phyloP scores from a whole-genome alignment of 2,113 vertebrate genomes.

The Lophotis ruficrista region DNA sequence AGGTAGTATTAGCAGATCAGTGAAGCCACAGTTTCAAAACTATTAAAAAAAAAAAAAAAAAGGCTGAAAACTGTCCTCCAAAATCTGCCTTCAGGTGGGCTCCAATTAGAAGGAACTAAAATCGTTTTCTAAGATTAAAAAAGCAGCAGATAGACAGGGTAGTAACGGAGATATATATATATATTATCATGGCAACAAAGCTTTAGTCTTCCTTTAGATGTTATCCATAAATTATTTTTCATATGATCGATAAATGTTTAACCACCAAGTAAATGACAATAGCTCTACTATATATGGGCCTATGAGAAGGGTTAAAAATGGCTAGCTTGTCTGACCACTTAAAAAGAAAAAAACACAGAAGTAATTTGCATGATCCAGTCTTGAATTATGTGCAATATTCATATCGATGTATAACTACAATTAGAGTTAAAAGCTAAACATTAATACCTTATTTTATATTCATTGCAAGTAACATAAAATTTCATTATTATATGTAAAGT shows the following conservation, averaged over 20 bases:
- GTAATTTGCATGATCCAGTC: neutral
- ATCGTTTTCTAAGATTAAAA: neutral
- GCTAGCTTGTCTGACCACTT: neutral
- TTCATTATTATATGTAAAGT: neutral
- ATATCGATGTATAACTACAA: neutral
- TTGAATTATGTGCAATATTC: neutral
- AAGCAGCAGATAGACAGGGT: neutral
- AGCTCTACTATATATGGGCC: neutral
- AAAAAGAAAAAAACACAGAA: neutral
- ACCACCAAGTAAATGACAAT: neutral
- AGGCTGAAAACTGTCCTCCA: neutral
- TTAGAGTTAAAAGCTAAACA: neutral
- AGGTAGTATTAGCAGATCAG: neutral
- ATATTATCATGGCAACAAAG: neutral
- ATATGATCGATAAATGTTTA: neutral
- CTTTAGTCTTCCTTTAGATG: neutral
- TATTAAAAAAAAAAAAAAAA: neutral
- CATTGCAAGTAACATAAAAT: neutral
- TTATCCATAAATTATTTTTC: neutral
- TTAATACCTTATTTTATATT: neutral
- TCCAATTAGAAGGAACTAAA: neutral
- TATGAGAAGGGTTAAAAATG: neutral
- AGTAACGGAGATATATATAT: neutral
- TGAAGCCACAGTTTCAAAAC: neutral
- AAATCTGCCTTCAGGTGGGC: neutral